Base-by-base conservation (phyloP, 2,797 vertebrate genomes). In the Numenius phaeopus region DNA sequence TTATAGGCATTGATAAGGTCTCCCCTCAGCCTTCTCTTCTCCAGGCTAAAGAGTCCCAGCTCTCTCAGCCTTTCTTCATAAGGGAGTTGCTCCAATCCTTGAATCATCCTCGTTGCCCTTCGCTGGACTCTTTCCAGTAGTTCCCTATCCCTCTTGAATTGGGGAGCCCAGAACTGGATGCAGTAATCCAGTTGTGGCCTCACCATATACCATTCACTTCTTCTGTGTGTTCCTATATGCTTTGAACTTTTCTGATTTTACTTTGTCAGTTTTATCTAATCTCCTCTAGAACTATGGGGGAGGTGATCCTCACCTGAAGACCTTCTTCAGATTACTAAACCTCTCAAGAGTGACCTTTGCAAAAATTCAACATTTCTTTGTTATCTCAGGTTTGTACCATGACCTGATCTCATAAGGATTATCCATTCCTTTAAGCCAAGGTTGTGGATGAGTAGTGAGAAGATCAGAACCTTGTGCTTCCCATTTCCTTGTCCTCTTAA, bases 271-370 rank as follows among this genome's bases (percentile, higher is more conserved):
- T 86, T 92, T 89, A 44, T 87, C 37, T 71, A 29, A 55, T 62
- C n/a, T 22, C 47, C 42, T 87, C 27, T 84, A 79, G 85, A 91
- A 73, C 39, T 50, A 42, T 1, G 9, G 40, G 27, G 32, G n/a
- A 78, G 32, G 9, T 61, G 44, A 87, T 47, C 66, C 52, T 87
- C 55, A 77, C 18, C 47, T 83, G 75, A 87, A 62, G 64, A 77
- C 23, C 54, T 77, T 2, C 59, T 76, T 57, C 34, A 67, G 52
- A 40, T 75, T 49, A 13, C 59, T 54, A 77, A 89, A 59, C 37
- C 47, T 80, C 87, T 94, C 76, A 75, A 89, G 40, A 14, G 40
- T 95, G 87, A 88, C 67, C 84, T 94, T 94, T 94, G 52, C 61
- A 78, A 90, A 82, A 83, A 55, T 46, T 18, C 67, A 72, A 65